Conservation (phyloP, 1,140 invertebrate species). For the Bombus impatiens region DNA sequence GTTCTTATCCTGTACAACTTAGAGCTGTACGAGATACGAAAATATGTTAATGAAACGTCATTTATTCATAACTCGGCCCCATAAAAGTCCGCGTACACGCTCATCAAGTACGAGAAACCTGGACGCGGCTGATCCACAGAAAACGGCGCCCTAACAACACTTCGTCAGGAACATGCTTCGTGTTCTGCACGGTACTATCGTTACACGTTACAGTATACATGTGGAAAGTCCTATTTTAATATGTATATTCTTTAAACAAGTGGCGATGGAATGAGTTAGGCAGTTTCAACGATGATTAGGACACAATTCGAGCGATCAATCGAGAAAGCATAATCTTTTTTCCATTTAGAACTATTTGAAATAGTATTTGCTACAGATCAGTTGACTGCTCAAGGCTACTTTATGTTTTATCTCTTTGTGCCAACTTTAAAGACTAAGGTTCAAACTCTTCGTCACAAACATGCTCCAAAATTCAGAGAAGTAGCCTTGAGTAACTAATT, state of each 20-base stretch:
- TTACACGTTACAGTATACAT: conserved; percentile 39
- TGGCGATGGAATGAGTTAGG: conserved; percentile 52
- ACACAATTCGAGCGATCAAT: conserved; percentile 40
- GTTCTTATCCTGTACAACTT: conserved; percentile 59
- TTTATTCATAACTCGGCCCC: conserved; percentile 50
- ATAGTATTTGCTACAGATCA: background rate
- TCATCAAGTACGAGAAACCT: conserved; percentile 44
- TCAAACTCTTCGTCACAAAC: background rate
- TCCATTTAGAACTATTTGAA: background rate
- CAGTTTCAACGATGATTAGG: conserved; percentile 59
- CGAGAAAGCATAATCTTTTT: conserved; percentile 12
- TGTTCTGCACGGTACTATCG: conserved; percentile 41
- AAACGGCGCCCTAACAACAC: conserved; percentile 29
- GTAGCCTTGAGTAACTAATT: background rate
- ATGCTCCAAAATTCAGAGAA: background rate
- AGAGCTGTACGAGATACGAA: conserved; percentile 59
- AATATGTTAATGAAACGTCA: conserved; percentile 56
- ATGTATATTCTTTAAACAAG: conserved; percentile 24
- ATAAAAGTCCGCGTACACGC: conserved; percentile 28
- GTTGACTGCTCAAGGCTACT: background rate
- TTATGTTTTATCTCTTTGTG: background rate
- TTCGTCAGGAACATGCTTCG: conserved; percentile 49
- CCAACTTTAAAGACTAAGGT: background rate
- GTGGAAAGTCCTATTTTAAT: conserved; percentile 17
- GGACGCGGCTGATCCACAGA: conserved; percentile 42